Evolutionary conservation across 1,140 invertebrate genomes (phyloP), one percentile per base, ranked within the genome.

Genomic region (Anoplophora glabripennis): DNA sequence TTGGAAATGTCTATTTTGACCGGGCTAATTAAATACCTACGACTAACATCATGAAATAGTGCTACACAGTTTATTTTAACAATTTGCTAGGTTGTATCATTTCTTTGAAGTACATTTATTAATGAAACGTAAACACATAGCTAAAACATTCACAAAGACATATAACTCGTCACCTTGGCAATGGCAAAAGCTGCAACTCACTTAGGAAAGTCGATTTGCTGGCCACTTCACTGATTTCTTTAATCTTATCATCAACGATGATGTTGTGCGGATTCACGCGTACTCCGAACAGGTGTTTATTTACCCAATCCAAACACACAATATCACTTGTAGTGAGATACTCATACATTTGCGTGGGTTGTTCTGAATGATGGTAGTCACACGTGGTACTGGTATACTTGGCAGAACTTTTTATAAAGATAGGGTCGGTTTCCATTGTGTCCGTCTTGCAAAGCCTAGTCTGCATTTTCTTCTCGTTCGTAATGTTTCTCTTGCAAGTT

Each of bases 211-310:
- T 54, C 10, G 52, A 54, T 15, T 44, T 54, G 1, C 38, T 54
- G n/a, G 15, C 52, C 12, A 54, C 18, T 47, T 62, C 60, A 42
- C 60, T 62, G 8, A 62, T 5, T 45, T 57, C 49, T 45, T 49
- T 57, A 36, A 62, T 62, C 34, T 57, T 57, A 33, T 62, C 60
- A 14, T 62, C 60, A 5, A 62, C n/a, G 41, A 62, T 53, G 7
- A 62, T 40, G 8, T 41, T 62, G 9, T 57, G 41, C 4, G 48
- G 41, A 53, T 62, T 57, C 8, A 62, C 33, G 18, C 47, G 38
- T 7, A 62, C 41, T 10, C 57, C 17, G 35, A 62, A 62, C 21
- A 62, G 36, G 36, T 62, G 42, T 12, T 53, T 53, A 12, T 62
- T 37, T 14, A 62, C 42, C 60, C 60, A 62, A 11, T 62, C 44